Percentiles rank a stretch among this genome's conserved stretches.
phyloP scores from a whole-genome alignment of 2,113 vertebrate genomes.

The Neoarius graeffei region DNA sequence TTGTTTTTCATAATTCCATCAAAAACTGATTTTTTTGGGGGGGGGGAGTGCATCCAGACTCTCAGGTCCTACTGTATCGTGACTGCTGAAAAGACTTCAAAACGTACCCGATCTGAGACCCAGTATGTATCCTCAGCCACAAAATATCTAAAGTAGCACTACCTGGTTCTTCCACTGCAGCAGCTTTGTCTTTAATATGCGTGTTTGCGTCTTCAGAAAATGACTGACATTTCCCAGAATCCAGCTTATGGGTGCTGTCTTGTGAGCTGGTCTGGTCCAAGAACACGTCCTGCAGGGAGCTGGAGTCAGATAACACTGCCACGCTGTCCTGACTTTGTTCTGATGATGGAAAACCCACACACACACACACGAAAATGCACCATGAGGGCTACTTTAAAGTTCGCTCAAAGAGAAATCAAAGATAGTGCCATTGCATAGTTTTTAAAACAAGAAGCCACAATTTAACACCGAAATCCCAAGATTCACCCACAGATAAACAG shows the following conservation, averaged over 20 bases:
- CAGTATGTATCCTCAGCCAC: background rate
- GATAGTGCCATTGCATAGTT: background rate
- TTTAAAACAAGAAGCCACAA: background rate
- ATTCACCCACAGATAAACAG: background rate
- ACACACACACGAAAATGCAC: constrained; percentile 50
- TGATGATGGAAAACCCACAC: constrained; percentile 64
- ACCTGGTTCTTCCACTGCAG: constrained; percentile 81
- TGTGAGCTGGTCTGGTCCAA: constrained; percentile 85
- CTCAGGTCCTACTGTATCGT: background rate
- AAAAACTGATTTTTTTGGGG: no score
- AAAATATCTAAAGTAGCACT: background rate
- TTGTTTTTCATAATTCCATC: no score
- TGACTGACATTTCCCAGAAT: constrained; percentile 76
- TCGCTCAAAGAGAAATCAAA: background rate
- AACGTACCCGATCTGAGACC: background rate
- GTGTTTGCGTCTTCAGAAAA: constrained; percentile 71
- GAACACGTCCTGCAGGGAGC: constrained; percentile 94
- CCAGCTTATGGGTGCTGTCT: constrained; percentile 84
- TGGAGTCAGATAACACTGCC: constrained; percentile 92
- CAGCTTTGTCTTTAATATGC: constrained; percentile 77
- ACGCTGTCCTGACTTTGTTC: constrained; percentile 97
- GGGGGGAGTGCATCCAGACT: no score
- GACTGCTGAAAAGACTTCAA: background rate
- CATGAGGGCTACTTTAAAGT: constrained; percentile 33
- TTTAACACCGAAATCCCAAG: constrained; percentile 36